A percentile compares a stretch with the other conserved stretches of the same genome.
Conservation (phyloP, 1,140 invertebrate species). For the Cotesia typhae region DNA sequence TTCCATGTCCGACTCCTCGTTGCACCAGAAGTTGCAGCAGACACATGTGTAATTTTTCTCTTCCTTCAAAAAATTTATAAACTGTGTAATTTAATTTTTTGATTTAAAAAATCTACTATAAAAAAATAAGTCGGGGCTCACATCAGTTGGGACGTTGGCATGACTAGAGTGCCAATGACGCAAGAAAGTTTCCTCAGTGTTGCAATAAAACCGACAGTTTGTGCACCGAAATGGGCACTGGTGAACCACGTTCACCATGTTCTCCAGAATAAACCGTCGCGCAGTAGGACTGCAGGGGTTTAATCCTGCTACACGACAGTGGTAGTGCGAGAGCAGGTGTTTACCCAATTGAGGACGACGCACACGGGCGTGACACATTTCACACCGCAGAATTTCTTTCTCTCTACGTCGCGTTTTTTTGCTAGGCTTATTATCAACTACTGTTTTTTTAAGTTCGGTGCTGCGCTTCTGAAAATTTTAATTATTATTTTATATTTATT, state of each 20-base stretch:
- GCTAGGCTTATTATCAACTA: conserved; percentile 27
- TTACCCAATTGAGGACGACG: conserved; percentile 77
- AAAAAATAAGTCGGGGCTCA: conserved; percentile 24
- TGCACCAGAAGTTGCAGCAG: conserved; percentile 77
- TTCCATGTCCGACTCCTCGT: conserved; percentile 73
- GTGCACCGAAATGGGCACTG: conserved; percentile 86
- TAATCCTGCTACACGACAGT: conserved; percentile 73
- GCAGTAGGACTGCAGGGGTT: conserved; percentile 64
- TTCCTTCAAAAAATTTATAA: conserved; percentile 34
- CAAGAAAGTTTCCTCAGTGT: conserved; percentile 76
- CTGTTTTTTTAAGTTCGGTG: conserved; percentile 3
- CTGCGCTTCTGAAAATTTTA: conserved; percentile 13
- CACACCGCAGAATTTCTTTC: conserved; percentile 70
- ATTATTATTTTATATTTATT: neutral
- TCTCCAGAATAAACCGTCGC: conserved; percentile 74
- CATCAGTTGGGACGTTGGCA: conserved; percentile 46
- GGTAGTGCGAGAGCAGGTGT: conserved; percentile 85
- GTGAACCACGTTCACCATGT: conserved; percentile 79
- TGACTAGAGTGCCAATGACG: conserved; percentile 80
- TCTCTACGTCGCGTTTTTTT: conserved; percentile 68
- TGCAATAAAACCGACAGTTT: conserved; percentile 85
- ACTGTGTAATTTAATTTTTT: too few relatives aligned
- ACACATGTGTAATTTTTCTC: conserved; percentile 76
- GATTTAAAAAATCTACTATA: too few relatives aligned
- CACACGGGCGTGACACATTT: conserved; percentile 76